Evolutionary conservation across 2,888 invertebrate genomes (phyloP), one percentile per base, ranked within the genome.

Genomic region (Aspidiotus destructor): DNA sequence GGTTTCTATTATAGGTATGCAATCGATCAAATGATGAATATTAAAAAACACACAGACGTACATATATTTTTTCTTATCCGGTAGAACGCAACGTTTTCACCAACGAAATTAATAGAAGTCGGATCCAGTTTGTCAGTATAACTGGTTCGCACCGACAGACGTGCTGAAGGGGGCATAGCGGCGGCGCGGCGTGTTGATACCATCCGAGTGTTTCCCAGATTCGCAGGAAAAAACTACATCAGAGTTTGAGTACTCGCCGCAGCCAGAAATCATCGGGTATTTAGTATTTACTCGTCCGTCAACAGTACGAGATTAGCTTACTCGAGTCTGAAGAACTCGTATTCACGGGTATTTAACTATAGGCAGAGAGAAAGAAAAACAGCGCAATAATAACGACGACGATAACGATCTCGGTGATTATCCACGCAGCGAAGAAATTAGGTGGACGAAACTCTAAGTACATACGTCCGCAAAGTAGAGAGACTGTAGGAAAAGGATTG

Each of bases 1-100:
- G 28, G 28, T 28, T 28, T 28, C 28, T 28, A 28, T 28, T 28
- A 28, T 28, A 28, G 28, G 28, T 28, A 63, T 53, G 54, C 41
- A 63, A 63, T 63, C 63, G 63, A 63, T 63, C 63, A 63, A 63
- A 53, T 53, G 63, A 63, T 63, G 63, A 63, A 63, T 63, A 63
- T 63, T 63, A 63, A 63, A 63, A 53, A 41, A 41, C 52, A 53
- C 13, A 63, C 48, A 62, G 28, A 28, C 28, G 28, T 28, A 28
- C 28, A 28, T 28, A 28, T 28, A 28, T 28, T 28, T 28, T 28
- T 28, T 62, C 62, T 62, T 62, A 62, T 62, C 62, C 62, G 48
- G 48, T 28, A 28, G 28, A 28, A 28, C 28, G 28, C 28, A 28
- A 48, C 65, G 54, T 65, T 65, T 57, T 65, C 65, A 65, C 44